Percentiles rank a stretch among this genome's conserved stretches.
These are phyloP conservation scores for Sternarchorhynchus goeldii DNA, from an alignment of 2,797 vertebrate species.

Conservation along the genomic window DNA sequence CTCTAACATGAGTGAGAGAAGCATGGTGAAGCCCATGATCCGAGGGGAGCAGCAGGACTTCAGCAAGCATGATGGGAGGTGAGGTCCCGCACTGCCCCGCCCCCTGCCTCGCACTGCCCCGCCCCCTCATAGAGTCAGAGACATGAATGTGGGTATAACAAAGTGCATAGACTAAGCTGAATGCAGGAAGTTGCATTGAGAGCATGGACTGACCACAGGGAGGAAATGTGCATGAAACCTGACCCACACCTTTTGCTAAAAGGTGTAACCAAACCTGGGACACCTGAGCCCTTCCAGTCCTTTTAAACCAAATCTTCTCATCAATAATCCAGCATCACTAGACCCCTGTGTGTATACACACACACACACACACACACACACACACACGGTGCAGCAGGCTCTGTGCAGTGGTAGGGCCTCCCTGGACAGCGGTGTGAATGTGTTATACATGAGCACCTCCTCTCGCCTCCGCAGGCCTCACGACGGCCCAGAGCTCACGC, in stretches of 20 bases:
- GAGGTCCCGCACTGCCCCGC: not conserved
- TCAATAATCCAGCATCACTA: conserved; percentile 62
- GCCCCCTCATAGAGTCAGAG: not conserved
- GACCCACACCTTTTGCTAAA: conserved; percentile 17
- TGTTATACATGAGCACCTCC: conserved; percentile 8
- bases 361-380: conserved; percentile 15
- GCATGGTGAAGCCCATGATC: conserved; percentile 92
- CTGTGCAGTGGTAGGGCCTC: conserved; percentile 49
- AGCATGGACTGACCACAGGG: not conserved
- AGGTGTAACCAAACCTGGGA: conserved; percentile 31
- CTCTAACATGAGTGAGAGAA: conserved; percentile 73
- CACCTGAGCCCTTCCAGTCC: conserved; percentile 36
- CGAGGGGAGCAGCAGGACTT: conserved; percentile 84
- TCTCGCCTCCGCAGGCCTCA: conserved; percentile 80
- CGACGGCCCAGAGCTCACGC: conserved; percentile 83
- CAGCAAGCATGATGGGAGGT: conserved; percentile 73
- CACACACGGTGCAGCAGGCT: conserved; percentile 28
- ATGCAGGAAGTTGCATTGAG: not conserved
- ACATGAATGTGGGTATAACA: not conserved
- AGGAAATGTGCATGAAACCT: conserved; percentile 35
- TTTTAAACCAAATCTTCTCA: conserved; percentile 40
- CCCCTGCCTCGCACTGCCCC: too few species aligned
- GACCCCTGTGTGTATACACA: not conserved
- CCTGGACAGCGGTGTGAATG: conserved; percentile 46
- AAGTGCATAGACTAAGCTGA: not conserved